phyloP scores from a whole-genome alignment of 2,797 vertebrate genomes.

The Staurois parvus region DNA sequence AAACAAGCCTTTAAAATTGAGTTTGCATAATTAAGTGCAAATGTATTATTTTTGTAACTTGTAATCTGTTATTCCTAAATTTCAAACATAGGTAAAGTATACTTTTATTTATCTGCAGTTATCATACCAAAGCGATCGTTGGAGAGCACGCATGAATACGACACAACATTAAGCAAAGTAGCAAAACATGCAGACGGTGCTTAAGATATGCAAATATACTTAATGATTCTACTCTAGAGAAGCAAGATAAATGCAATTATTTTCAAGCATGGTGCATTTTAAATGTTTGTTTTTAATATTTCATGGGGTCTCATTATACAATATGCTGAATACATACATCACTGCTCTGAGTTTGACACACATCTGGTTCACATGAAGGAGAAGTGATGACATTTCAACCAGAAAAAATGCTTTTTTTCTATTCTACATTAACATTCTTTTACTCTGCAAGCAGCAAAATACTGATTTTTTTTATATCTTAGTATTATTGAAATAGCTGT shows the following conservation, averaged over 20 bases:
- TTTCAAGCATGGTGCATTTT: constrained; percentile 62
- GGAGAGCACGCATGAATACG: neutral
- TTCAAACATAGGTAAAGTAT: neutral
- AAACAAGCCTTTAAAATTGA: too few species aligned
- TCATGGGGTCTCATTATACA: constrained; percentile 72
- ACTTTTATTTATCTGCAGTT: neutral
- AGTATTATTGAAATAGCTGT: constrained; percentile 53
- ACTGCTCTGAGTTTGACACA: constrained; percentile 68
- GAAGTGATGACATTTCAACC: constrained; percentile 69
- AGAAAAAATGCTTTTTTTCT: constrained; percentile 68
- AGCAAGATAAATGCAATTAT: constrained; percentile 67
- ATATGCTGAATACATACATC: constrained; percentile 72
- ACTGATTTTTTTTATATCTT: constrained; percentile 62
- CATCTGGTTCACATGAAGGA: constrained; percentile 71
- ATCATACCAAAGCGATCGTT: neutral
- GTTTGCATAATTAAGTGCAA: too few species aligned
- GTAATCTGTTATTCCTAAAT: neutral
- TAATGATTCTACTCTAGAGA: constrained; percentile 58
- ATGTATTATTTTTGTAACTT: neutral
- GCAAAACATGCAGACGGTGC: constrained; percentile 28
- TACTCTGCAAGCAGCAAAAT: constrained; percentile 65
- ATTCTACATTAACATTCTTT: constrained; percentile 65
- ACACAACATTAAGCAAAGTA: constrained; percentile 18
- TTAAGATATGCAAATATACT: constrained; percentile 64
- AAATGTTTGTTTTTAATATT: constrained; percentile 72